These are phyloP conservation scores for Thymelicus sylvestris DNA, from an alignment of 2,888 invertebrate species.

Conservation along the genomic window DNA sequence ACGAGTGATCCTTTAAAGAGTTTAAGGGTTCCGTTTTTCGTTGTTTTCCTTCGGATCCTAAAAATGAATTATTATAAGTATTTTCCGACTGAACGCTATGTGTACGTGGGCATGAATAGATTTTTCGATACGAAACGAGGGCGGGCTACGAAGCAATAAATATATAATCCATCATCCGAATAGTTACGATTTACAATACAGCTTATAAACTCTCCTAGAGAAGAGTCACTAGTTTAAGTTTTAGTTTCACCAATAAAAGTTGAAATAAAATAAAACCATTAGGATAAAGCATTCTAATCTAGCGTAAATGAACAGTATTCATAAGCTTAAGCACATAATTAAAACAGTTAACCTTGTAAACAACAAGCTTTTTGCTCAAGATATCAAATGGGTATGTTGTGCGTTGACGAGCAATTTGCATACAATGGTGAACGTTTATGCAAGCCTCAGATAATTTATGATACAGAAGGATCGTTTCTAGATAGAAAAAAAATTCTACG, in stretches of 20 bases:
- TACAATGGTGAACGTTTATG: constrained; percentile 69
- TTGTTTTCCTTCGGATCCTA: too few relatives aligned
- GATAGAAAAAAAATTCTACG: neutral
- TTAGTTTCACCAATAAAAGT: too few relatives aligned
- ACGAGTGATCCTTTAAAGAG: too few relatives aligned
- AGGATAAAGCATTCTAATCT: neutral
- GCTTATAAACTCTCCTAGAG: too few relatives aligned
- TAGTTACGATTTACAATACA: too few relatives aligned
- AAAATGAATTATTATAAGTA: too few relatives aligned
- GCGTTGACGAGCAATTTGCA: constrained; percentile 69
- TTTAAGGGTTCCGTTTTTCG: too few relatives aligned
- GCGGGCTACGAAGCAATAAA: too few relatives aligned
- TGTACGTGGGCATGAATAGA: too few relatives aligned
- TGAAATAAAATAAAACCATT: neutral
- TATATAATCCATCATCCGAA: too few relatives aligned
- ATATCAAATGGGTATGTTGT: constrained; percentile 40
- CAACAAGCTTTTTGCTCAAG: constrained; percentile 25
- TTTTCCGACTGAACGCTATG: too few relatives aligned
- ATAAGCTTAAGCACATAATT: neutral
- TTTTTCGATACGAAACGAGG: too few relatives aligned
- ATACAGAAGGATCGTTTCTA: neutral
- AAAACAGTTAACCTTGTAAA: constrained; percentile 14
- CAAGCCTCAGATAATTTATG: constrained; percentile 50
- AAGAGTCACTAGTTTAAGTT: neutral
- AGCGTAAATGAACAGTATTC: neutral